Evolutionary conservation across 2,888 invertebrate species (phyloP).

Genomic region (Cheilosia scutellata): DNA sequence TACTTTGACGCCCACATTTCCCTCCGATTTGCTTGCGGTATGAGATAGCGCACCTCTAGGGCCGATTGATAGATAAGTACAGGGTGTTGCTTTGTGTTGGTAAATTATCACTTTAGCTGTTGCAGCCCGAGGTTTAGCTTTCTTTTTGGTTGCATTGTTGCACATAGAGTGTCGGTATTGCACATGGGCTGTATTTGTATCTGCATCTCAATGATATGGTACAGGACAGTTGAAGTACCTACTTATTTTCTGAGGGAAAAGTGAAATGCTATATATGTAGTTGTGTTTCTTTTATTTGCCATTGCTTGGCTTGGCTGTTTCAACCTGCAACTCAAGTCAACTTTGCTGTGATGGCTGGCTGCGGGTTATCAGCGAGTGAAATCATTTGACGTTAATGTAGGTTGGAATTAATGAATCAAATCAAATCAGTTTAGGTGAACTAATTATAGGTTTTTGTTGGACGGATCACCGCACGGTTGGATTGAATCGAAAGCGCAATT

Average conservation of each 20-base stretch:
- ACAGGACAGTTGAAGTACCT: slow-evolving; percentile 31
- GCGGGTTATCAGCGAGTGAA: slow-evolving; percentile 52
- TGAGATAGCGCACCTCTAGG: background rate
- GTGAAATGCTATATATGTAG: slow-evolving; percentile 42
- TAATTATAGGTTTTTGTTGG: slow-evolving; percentile 57
- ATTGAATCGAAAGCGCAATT: slow-evolving; percentile 34
- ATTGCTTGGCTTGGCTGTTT: slow-evolving; percentile 27
- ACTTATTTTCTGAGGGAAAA: slow-evolving; percentile 50
- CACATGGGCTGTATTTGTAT: slow-evolving; percentile 2
- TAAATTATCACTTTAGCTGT: slow-evolving; percentile 67
- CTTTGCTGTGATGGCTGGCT: background rate
- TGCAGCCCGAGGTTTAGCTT: slow-evolving; percentile 37
- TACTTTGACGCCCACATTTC: background rate
- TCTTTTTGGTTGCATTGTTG: slow-evolving; percentile 54
- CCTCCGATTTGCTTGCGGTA: background rate
- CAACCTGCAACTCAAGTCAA: slow-evolving; percentile 37
- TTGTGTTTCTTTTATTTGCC: slow-evolving; percentile 35
- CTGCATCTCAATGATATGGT: slow-evolving; percentile 30
- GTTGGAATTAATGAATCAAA: slow-evolving; percentile 70
- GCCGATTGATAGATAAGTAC: slow-evolving; percentile 31
- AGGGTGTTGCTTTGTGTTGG: slow-evolving; percentile 55
- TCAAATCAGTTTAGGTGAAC: slow-evolving; percentile 70
- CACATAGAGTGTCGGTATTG: slow-evolving; percentile 25
- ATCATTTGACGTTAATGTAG: slow-evolving; percentile 62
- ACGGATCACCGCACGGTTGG: slow-evolving; percentile 48